Base-by-base conservation (phyloP, 2,888 invertebrate genomes). In the Melanchra persicariae region DNA sequence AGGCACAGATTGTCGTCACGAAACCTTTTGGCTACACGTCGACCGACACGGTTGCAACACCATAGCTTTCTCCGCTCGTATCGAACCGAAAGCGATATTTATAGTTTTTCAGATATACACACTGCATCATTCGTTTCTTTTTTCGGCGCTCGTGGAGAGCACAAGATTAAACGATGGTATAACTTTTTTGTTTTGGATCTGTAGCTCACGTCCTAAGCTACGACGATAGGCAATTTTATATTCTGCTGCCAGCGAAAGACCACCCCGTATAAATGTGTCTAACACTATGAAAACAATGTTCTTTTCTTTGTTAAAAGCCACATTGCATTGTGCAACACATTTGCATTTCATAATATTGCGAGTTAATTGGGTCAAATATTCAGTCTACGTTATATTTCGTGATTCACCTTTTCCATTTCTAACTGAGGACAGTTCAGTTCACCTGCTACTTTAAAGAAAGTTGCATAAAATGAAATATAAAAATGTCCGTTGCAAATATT, bases 11-110 rank as follows among this genome's bases (percentile, higher is more conserved):
- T 87, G 85, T 88, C 91, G 93, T 91, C 93, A 92, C 93, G 93
- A 93, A 93, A 93, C 93, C 93, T 93, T 92, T 92, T 90, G 92
- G 90, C 91, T 91, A 86, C 87, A 89, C 87, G 87, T 86, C 88
- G 87, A 77, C 87, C 55, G 63, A 62, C 40, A 57, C 66, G 65
- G 86, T 94, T 93, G 89, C 93, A 91, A 93, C 91, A 93, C 92
- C 90, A 89, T 90, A 88, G 92, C 95, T 95, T 94, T 95, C 94
- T 93, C 93, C 90, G 84, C 83, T 87, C 87, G 84, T 86, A 85
- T 86, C 84, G 84, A 68, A 64, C 72, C 70, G 72, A 87, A 90
- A 89, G 88, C 84, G 87, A 86, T 84, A 84, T 85, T 88, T 87
- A 83, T 85, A 85, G 67, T 72, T 76, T 84, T 82, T 82, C 77